Evolutionary conservation across 2,888 invertebrate genomes (phyloP).

Genomic region (Drosophila limbata): DNA sequence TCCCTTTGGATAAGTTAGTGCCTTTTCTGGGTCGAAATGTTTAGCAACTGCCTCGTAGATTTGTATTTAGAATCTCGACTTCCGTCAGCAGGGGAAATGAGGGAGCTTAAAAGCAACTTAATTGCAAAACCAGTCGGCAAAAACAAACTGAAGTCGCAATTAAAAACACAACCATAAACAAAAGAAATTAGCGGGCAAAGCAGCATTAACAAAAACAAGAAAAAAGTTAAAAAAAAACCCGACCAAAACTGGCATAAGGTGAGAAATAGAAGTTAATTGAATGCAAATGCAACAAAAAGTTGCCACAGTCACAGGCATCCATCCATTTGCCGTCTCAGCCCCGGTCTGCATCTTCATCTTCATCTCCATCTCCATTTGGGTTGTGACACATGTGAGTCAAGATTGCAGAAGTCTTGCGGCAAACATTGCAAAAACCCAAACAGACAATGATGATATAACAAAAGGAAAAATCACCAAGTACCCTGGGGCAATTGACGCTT

Average conservation of each 20-base stretch:
- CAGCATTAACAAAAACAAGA: slow-evolving; percentile 18
- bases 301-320: slow-evolving; percentile 22
- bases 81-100: slow-evolving; percentile 44
- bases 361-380: slow-evolving; percentile 24
- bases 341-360: slow-evolving; percentile 12
- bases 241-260: slow-evolving; percentile 55
- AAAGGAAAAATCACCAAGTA: slow-evolving; percentile 19
- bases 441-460: slow-evolving; percentile 28
- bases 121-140: slow-evolving; percentile 58
- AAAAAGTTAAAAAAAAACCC: slow-evolving; percentile 13
- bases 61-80: slow-evolving; percentile 53
- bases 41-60: slow-evolving; percentile 56
- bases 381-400: slow-evolving; percentile 65
- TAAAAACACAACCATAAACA: slow-evolving; percentile 58
- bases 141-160: slow-evolving; percentile 54
- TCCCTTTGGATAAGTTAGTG: slow-evolving; percentile 50
- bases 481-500: slow-evolving; percentile 54
- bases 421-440: slow-evolving; percentile 45
- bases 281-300: slow-evolving; percentile 65
- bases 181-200: slow-evolving; percentile 66
- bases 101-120: slow-evolving; percentile 48
- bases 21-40: slow-evolving; percentile 70
- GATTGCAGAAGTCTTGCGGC: slow-evolving; percentile 49
- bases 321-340: slow-evolving; percentile 4
- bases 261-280: slow-evolving; percentile 78